These are phyloP conservation scores for Halocynthia roretzi DNA, from an alignment of 23 tunicate genomes.

Conservation along the genomic window DNA sequence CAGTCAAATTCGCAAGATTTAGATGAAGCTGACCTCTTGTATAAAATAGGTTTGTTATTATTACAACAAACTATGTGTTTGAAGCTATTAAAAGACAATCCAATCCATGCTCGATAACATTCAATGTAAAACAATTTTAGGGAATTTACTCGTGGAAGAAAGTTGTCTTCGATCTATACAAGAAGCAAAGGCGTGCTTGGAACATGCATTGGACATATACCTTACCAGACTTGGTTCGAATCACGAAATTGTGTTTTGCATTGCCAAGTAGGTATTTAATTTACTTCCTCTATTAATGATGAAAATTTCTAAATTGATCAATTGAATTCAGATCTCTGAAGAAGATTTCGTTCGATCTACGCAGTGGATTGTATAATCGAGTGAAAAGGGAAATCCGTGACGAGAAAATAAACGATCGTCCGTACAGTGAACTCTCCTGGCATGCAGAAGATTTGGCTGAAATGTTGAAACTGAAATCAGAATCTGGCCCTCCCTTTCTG, in stretches of 20 bases:
- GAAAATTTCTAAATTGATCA: background rate
- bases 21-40: constrained; percentile 21
- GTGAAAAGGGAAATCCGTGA: constrained; percentile 49
- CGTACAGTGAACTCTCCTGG: constrained; percentile 66
- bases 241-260: background rate
- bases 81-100: background rate
- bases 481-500: too few relatives aligned
- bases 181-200: constrained; percentile 70
- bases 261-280: background rate
- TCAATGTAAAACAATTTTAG: constrained; percentile 12
- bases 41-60: constrained; percentile 42
- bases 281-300: too few relatives aligned
- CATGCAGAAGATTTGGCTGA: constrained; percentile 42
- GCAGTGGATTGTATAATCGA: constrained; percentile 28
- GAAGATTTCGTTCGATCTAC: constrained; percentile 26
- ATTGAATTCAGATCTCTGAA: constrained; percentile 30
- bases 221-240: constrained; percentile 16
- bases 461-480: background rate
- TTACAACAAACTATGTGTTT: background rate
- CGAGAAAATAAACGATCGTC: constrained; percentile 38
- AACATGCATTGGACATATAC: constrained; percentile 36
- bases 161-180: constrained; percentile 48
- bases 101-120: background rate
- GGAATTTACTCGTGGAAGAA: constrained; percentile 38
- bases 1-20: constrained; percentile 26